Percentiles rank a stretch among this genome's conserved stretches.
Evolutionary conservation across 2,888 invertebrate genomes (phyloP).

Genomic region (Tachina lurida): DNA sequence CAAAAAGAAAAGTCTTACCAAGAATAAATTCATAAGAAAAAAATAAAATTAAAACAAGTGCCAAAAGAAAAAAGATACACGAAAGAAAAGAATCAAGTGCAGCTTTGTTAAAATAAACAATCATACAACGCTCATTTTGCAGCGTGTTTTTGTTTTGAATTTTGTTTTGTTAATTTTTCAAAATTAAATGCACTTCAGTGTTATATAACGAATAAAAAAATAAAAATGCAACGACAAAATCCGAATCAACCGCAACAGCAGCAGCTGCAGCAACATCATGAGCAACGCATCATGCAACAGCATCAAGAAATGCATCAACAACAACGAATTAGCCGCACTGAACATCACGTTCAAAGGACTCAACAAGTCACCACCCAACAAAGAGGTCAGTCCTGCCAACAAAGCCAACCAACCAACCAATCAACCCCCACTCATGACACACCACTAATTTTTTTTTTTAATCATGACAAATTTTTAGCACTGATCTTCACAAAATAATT

Average conservation of each 20-base stretch:
- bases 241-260: conserved; percentile 83
- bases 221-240: conserved; percentile 90
- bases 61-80: background rate
- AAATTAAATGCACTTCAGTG: conserved; percentile 82
- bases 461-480: conserved; percentile 6
- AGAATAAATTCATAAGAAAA: conserved; percentile 14
- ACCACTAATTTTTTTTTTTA: background rate
- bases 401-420: background rate
- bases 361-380: conserved; percentile 89
- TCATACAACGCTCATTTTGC: conserved; percentile 17
- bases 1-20: conserved; percentile 28
- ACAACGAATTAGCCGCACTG: conserved; percentile 87
- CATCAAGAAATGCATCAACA: conserved; percentile 85
- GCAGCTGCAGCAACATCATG: conserved; percentile 79
- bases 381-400: conserved; percentile 85
- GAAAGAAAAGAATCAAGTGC: conserved; percentile 43
- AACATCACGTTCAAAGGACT: conserved; percentile 89
- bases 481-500: conserved; percentile 75
- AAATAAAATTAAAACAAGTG: conserved; percentile 39
- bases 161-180: conserved; percentile 62
- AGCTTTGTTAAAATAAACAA: conserved; percentile 22
- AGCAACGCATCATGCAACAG: conserved; percentile 80
- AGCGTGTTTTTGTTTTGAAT: conserved; percentile 62
- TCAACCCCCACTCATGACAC: background rate
- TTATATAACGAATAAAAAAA: conserved; percentile 79